Base-by-base conservation (phyloP, 2,888 invertebrate genomes). In the Pardosa pseudoannulata region DNA sequence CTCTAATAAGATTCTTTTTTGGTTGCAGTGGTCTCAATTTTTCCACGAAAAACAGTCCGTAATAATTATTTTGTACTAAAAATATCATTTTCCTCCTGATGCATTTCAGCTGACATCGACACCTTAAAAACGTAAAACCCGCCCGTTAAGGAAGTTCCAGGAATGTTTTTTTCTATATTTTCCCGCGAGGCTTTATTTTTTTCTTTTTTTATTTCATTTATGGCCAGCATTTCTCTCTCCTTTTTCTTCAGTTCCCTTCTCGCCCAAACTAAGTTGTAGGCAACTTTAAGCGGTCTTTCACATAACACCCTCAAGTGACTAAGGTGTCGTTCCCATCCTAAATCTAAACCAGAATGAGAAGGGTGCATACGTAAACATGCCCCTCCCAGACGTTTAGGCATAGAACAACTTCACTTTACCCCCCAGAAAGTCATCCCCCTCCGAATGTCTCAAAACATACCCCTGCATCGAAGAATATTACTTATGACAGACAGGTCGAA, bases 321-420 rank as follows among this genome's bases (percentile, higher is more conserved):
- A n/a, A 46, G 6, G 16, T n/a, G n/a, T 46, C 41, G 56, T 56
- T 56, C 56, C 23, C 56, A 56, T 23, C 56, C 56, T 23, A 56
- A 19, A 23, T 56, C 56, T 56, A 1, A 7, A 23, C 23, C 3
- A 23, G 23, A 23, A 56, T 56, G 56, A 23, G 56, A 56, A 5
- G 56, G 56, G 56, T 56, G 56, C 56, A 56, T 23, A 56, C 23
- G 56, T 56, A 56, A 56, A 56, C 56, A 56, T 23, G 56, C 56
- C 19, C 56, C 56, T 56, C 56, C 56, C 56, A 16, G 16, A 56
- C 56, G 23, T 56, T 56, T 56, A 56, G 11, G 19, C 2, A 3
- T 11, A 56, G 56, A 56, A 13, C 9, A 46, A 9, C 2, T 46
- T 46, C 41, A 11, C 41, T 46, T 46, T 7, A 36, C 41, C 41